A percentile compares a stretch with the other conserved stretches of the same genome.
Conservation (phyloP, 2,113 vertebrate species). For the Hydrochoerus hydrochaeris region DNA sequence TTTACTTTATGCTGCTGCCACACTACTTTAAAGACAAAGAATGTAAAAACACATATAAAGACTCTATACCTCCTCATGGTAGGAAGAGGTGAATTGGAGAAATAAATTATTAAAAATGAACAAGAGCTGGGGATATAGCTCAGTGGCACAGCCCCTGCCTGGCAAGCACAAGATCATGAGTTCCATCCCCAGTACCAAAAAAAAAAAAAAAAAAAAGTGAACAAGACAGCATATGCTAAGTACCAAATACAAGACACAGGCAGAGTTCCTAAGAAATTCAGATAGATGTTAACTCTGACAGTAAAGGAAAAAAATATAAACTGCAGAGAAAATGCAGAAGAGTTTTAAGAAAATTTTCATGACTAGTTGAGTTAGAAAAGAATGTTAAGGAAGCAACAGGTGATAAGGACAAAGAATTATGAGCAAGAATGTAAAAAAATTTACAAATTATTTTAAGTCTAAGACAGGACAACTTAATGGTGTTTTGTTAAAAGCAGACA, state of each 20-base stretch:
- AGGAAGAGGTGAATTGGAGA: conserved; percentile 14
- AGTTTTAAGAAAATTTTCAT: neutral
- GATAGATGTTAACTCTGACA: neutral
- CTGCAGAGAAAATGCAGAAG: neutral
- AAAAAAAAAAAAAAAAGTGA: neutral
- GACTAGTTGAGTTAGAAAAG: conserved; percentile 2
- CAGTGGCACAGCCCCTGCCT: too few species aligned
- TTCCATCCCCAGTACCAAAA: too few species aligned
- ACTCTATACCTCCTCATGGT: neutral
- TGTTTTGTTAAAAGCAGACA: neutral
- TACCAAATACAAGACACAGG: neutral
- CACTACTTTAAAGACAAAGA: neutral
- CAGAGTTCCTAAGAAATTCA: neutral
- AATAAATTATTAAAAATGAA: conserved; percentile 20
- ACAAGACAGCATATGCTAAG: neutral
- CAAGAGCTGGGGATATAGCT: neutral
- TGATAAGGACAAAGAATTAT: neutral
- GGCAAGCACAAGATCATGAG: too few species aligned
- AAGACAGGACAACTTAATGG: neutral
- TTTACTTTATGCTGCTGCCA: conserved; percentile 21
- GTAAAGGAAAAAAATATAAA: neutral
- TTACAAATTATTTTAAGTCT: neutral
- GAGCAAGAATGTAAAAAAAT: neutral
- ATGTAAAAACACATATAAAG: conserved; percentile 45
- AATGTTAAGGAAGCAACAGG: neutral